phyloP scores from a whole-genome alignment of 2,797 vertebrate species.

The Australoheros facetus region DNA sequence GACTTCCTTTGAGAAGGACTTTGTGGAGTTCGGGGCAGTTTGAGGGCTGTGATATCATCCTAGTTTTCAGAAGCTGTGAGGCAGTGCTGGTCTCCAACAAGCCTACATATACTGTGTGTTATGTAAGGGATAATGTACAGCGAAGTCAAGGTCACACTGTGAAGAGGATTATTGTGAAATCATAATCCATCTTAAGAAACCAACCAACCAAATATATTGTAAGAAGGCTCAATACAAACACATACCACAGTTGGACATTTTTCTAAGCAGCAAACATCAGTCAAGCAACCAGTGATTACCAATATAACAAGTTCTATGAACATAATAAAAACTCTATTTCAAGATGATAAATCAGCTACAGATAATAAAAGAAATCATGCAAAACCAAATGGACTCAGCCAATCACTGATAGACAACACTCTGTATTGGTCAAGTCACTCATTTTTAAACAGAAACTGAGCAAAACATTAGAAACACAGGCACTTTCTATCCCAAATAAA shows the following conservation, averaged over 20 bases:
- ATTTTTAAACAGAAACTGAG: background rate
- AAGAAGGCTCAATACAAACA: background rate
- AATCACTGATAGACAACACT: background rate
- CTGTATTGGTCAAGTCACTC: background rate
- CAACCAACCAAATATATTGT: background rate
- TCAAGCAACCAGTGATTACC: background rate
- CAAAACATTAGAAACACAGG: background rate
- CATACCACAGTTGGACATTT: background rate
- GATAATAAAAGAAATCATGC: background rate
- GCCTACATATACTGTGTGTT: slow-evolving; percentile 10
- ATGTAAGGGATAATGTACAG: slow-evolving; percentile 44
- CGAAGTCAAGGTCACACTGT: slow-evolving; percentile 20
- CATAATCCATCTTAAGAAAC: slow-evolving; percentile 28
- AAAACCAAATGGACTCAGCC: background rate
- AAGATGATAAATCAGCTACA: background rate
- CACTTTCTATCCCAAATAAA: background rate
- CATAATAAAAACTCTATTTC: background rate
- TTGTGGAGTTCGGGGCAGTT: background rate
- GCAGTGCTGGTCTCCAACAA: background rate
- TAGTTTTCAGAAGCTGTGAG: background rate
- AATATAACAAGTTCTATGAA: background rate
- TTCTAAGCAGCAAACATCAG: background rate
- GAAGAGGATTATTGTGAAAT: slow-evolving; percentile 40
- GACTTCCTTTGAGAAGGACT: background rate
- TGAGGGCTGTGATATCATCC: background rate